Evolutionary conservation across 2,888 invertebrate species (phyloP).

Genomic region (Platerodrilus igneus): DNA sequence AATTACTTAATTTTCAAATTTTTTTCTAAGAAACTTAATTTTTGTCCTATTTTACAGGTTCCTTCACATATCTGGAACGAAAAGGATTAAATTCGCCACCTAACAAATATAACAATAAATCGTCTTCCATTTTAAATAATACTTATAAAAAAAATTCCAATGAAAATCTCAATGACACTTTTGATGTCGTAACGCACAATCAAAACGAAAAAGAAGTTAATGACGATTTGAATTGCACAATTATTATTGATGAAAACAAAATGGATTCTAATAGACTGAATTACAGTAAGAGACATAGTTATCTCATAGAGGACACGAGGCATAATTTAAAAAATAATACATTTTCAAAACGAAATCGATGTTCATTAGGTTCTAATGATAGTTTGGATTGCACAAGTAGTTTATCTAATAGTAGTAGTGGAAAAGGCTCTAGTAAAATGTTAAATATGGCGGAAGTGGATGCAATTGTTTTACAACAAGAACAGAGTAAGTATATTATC

Average conservation of each 20-base stretch:
- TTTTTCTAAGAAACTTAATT: too few relatives aligned
- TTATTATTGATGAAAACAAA: too few relatives aligned
- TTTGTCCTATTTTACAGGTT: too few relatives aligned
- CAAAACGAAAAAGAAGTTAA: conserved; percentile 8
- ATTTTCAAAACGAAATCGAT: conserved; percentile 23
- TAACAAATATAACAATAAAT: too few relatives aligned
- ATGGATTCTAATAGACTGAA: conserved; percentile 10
- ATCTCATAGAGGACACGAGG: conserved; percentile 16
- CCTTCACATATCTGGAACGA: too few relatives aligned
- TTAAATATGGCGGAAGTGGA: conserved; percentile 45
- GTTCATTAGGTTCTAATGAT: conserved; percentile 43
- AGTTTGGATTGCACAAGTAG: conserved; percentile 46
- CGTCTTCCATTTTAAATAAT: conserved; percentile 20
- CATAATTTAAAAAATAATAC: conserved; percentile 7
- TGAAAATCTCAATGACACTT: conserved; percentile 27
- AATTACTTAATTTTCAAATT: too few relatives aligned
- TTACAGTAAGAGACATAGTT: conserved; percentile 15
- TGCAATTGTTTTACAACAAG: conserved; percentile 43
- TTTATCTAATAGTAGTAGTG: conserved; percentile 40
- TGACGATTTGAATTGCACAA: conserved; percentile 14
- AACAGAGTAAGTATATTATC: conserved; percentile 41
- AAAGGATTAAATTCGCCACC: too few relatives aligned
- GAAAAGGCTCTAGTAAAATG: conserved; percentile 42
- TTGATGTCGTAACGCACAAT: conserved; percentile 22
- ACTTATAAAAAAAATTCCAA: conserved; percentile 23